phyloP scores from a whole-genome alignment of 2,797 vertebrate species.

The Capromys pilorides region DNA sequence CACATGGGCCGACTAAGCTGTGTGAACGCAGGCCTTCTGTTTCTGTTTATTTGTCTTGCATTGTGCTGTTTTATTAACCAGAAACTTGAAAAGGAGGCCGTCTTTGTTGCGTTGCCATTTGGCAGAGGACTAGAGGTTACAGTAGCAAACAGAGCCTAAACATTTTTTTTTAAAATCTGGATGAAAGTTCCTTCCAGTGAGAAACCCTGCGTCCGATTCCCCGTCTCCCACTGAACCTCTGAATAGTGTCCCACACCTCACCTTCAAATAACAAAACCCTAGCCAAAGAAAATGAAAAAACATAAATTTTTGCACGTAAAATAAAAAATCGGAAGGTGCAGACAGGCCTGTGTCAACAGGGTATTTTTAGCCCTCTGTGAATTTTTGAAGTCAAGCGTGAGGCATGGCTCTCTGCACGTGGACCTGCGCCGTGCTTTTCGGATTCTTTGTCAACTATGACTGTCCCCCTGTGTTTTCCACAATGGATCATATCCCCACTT shows the following conservation, averaged over 20 bases:
- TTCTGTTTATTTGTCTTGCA: conserved; percentile 83
- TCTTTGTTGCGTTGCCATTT: conserved; percentile 81
- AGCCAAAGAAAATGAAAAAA: conserved; percentile 79
- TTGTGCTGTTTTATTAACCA: conserved; percentile 81
- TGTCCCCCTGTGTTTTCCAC: neutral
- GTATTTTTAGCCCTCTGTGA: conserved; percentile 74
- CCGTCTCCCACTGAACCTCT: conserved; percentile 57
- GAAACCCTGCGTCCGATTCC: conserved; percentile 73
- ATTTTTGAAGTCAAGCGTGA: conserved; percentile 65
- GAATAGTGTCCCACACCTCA: conserved; percentile 74
- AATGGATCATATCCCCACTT: neutral
- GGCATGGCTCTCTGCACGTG: neutral
- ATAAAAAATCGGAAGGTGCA: conserved; percentile 73
- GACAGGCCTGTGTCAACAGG: conserved; percentile 76
- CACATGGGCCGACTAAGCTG: conserved; percentile 46
- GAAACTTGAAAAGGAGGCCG: conserved; percentile 80
- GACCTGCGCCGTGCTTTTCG: neutral
- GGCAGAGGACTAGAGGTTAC: conserved; percentile 78
- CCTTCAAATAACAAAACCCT: conserved; percentile 59
- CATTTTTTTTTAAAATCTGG: conserved; percentile 64
- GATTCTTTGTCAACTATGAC: neutral
- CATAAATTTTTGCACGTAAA: conserved; percentile 79
- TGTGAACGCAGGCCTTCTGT: conserved; percentile 68
- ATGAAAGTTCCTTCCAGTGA: conserved; percentile 77
- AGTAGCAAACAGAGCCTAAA: conserved; percentile 82